Base-by-base conservation (phyloP, 2,888 invertebrate genomes). In the Mycalesis mineus region DNA sequence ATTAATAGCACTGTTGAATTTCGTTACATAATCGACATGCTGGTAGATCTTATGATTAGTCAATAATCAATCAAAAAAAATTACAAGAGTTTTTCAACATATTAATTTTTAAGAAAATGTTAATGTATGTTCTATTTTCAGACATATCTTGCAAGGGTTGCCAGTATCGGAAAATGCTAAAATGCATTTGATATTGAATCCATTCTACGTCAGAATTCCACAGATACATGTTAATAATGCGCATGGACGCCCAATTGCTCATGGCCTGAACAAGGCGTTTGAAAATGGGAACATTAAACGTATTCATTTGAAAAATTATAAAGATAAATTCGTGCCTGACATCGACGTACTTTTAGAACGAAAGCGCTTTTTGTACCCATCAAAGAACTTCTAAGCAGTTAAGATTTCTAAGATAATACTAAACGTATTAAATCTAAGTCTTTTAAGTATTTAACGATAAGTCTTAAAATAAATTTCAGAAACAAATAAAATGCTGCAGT, bases 181-280 rank as follows among this genome's bases (percentile, higher is more conserved):
- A 29, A 66, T 63, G 52, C 41, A 64, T 13, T 59, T 64, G 0
- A 39, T 55, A 7, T 58, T 64, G 44, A 68, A 56, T 6, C 41
- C 44, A 11, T 60, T 58, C 14, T 56, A 57, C n/a, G 62, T 51
- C 40, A 68, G 65, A 33, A 39, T 58, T 11, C 53, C 65, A 29
- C 57, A 65, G 40, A 56, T 74, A 11, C 72, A 72, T 51, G 52
- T 75, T 14, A 76, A 74, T 57, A 64, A 72, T 14, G 74, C 74
- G 7, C 68, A 70, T 5, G 56, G 65, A 6, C 67, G 66, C 62
- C 70, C 70, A 52, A 62, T 68, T 65, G 66, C 67, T 29, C 55
- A 65, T 6, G 36, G 31, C 0, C 64, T 67, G 1, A 15, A 57
- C 1, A 63, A 68, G 63, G 65, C 63, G 61, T 51, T 41, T 9